Base-by-base conservation (phyloP, 2,797 vertebrate species). In the Heterohyrax brucei region DNA sequence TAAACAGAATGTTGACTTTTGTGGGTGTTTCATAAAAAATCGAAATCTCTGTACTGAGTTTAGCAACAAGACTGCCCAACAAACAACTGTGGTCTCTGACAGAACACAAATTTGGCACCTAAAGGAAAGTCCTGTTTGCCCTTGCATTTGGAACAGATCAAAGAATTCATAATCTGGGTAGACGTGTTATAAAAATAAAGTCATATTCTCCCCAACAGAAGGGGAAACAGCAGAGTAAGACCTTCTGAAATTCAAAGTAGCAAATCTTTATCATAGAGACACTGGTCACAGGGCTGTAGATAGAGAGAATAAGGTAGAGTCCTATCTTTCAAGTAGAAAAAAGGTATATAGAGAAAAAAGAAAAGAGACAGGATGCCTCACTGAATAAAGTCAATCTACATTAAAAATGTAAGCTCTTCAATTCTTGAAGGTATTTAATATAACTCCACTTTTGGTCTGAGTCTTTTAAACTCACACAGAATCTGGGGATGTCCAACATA, bases 21-120 rank as follows among this genome's bases (percentile, higher is more conserved):
- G 94, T 93, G 96, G 87, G 89, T 97, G 84, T 97, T 97, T 97
- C 96, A 96, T 96, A 97, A 73, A 97, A 96, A 91, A 70, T 59
- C 39, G 95, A 96, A 96, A 78, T 95, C 48, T 87, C 68, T 96
- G 75, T 87, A 30, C 75, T 89, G 92, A 48, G 13, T 84, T 96
- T 93, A 96, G 70, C 24, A 84, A 48, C 12, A 84, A 95, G 81
- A 75, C 24, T 87, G 91, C 83, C 94, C 95, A 96, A 70, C 87
- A 89, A 79, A 82, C 93, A 87, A 85, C 26, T 66, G 84, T 84
- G 77, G 81, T 89, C 86, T 95, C 50, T 44, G 91, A 84, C 19
- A 91, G 64, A 94, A 93, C 87, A 94, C 80, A 91, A 72, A 70
- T 56, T 96, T 96, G 97, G 96, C 89, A 28, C 18, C 8, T 85